phyloP scores from a whole-genome alignment of 2,888 invertebrate genomes.

The Lasioglossum marginatum region DNA sequence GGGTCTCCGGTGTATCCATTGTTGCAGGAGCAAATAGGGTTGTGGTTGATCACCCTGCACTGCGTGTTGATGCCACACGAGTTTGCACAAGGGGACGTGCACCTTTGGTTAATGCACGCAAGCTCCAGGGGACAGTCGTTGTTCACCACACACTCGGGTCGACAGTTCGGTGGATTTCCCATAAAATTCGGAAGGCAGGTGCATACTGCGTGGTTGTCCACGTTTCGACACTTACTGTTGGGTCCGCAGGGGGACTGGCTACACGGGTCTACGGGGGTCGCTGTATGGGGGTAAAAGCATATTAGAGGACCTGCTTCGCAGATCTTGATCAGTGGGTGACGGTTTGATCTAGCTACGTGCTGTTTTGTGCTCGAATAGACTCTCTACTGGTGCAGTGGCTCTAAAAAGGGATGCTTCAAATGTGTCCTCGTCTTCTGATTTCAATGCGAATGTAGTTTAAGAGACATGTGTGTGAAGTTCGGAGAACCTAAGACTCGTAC shows the following conservation, averaged over 20 bases:
- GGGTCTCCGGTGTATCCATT: conserved; percentile 93
- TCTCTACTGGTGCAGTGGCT: background rate
- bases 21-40: conserved; percentile 91
- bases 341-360: conserved; percentile 4
- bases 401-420: background rate
- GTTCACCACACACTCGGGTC: conserved; percentile 92
- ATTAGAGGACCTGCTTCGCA: conserved; percentile 24
- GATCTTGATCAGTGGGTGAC: background rate
- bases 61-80: conserved; percentile 92
- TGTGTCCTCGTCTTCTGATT: background rate
- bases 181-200: conserved; percentile 92
- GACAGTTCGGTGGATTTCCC: conserved; percentile 92
- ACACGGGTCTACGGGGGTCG: conserved; percentile 77
- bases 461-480: too few species aligned
- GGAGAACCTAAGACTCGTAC: background rate
- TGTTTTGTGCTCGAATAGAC: background rate
- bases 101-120: conserved; percentile 92
- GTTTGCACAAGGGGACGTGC: conserved; percentile 92
- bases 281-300: conserved; percentile 50
- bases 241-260: conserved; percentile 89
- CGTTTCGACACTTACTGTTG: conserved; percentile 90
- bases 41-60: conserved; percentile 93
- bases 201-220: conserved; percentile 92
- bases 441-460: too few species aligned
- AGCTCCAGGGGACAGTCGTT: conserved; percentile 92